phyloP scores from a whole-genome alignment of 2,888 invertebrate genomes.

The Thelaira solivaga region DNA sequence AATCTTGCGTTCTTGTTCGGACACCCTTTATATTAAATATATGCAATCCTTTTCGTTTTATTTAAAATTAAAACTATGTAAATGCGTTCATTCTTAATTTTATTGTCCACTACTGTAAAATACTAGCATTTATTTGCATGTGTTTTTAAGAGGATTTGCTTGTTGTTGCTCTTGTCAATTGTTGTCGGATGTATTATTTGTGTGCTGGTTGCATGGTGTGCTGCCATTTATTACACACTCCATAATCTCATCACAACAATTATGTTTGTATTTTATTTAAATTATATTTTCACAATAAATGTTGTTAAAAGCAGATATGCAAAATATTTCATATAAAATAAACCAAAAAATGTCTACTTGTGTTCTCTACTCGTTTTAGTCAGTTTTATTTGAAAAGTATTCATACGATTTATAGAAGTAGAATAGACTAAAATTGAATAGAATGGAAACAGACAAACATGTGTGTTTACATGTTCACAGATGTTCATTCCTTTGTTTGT shows the following conservation, averaged over 20 bases:
- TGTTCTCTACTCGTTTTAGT: constrained; percentile 7
- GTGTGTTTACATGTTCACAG: background rate
- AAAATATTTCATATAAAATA: constrained; percentile 42
- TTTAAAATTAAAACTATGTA: too few relatives aligned
- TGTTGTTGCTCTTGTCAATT: constrained; percentile 36
- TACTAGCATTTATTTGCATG: too few relatives aligned
- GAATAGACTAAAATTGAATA: too few relatives aligned
- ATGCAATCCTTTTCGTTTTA: too few relatives aligned
- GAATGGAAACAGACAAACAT: background rate
- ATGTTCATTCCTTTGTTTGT: too few relatives aligned
- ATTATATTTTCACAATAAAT: constrained; percentile 56
- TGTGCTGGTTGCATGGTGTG: too few relatives aligned
- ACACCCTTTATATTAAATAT: too few relatives aligned
- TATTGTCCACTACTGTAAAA: constrained; percentile 13
- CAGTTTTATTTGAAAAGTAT: constrained; percentile 12
- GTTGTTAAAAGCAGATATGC: constrained; percentile 54
- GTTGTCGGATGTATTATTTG: constrained; percentile 30
- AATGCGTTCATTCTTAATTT: background rate
- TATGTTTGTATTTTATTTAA: constrained; percentile 34
- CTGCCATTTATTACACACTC: constrained; percentile 23
- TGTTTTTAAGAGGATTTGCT: constrained; percentile 31
- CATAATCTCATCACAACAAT: too few relatives aligned
- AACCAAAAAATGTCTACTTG: constrained; percentile 38
- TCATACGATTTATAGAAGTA: constrained; percentile 23
- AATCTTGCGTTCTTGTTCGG: background rate